Percentiles rank a stretch among this genome's conserved stretches.
Conservation (phyloP, 2,113 vertebrate species). For the Balaeniceps rex region DNA sequence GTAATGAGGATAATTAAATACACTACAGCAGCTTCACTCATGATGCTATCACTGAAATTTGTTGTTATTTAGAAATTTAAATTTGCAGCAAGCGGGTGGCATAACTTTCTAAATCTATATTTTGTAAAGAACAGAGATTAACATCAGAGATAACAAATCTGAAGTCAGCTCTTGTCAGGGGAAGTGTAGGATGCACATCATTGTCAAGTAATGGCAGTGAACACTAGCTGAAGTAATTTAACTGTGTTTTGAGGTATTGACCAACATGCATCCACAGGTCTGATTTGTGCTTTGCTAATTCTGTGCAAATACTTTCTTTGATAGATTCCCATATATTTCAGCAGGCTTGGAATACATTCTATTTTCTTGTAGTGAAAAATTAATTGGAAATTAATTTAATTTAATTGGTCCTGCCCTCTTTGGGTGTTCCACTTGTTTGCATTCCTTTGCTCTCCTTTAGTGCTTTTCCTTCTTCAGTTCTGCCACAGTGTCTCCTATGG, state of each 20-base stretch:
- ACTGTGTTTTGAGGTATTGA: not conserved
- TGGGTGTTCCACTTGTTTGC: not conserved
- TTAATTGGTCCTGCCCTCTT: not conserved
- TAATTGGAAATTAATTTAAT: not conserved
- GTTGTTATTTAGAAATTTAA: not conserved
- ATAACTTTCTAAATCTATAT: not conserved
- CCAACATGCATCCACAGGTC: not conserved
- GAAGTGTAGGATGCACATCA: not conserved
- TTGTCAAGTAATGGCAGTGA: not conserved
- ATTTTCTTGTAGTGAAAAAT: not conserved
- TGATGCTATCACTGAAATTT: not conserved
- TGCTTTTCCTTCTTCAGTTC: not conserved
- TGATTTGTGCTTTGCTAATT: not conserved
- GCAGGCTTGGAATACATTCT: not conserved
- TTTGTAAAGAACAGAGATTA: not conserved
- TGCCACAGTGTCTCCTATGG: not conserved
- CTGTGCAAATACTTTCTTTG: not conserved
- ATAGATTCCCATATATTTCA: not conserved
- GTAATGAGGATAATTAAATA: not conserved
- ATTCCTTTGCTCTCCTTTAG: not conserved
- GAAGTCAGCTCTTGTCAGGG: not conserved
- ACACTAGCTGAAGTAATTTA: not conserved
- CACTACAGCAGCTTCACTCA: not conserved
- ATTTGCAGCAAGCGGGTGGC: conserved; percentile 10
- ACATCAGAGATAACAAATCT: not conserved